phyloP scores from a whole-genome alignment of 2,113 vertebrate genomes.

The Oxyruncus cristatus region DNA sequence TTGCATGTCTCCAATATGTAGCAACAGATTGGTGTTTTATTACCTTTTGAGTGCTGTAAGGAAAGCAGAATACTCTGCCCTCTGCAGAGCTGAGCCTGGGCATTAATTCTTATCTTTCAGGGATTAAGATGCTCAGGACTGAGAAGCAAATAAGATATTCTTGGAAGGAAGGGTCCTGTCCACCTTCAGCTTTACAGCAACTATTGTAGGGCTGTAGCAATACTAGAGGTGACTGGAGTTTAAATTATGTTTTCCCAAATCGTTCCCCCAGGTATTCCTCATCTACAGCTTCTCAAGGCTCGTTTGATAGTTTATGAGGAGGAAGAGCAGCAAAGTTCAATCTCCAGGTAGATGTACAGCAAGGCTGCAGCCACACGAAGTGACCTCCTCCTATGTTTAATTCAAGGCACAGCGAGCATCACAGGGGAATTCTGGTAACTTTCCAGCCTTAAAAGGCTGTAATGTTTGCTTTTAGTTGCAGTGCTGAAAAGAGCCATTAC shows the following conservation, averaged over 20 bases:
- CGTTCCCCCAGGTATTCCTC: neutral
- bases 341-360: neutral
- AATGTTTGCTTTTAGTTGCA: neutral
- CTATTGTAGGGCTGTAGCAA: neutral
- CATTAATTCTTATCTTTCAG: neutral
- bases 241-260: neutral
- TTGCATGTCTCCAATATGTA: neutral
- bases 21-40: neutral
- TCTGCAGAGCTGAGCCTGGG: neutral
- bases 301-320: neutral
- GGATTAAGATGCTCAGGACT: neutral
- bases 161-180: neutral
- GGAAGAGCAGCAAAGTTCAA: neutral
- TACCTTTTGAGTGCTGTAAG: neutral
- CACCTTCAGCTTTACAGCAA: neutral
- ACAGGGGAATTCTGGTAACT: neutral
- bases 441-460: neutral
- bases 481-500: neutral
- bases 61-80: neutral
- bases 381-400: neutral
- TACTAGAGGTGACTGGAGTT: neutral
- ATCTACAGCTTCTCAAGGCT: neutral
- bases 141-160: neutral
- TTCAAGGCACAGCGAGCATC: neutral
- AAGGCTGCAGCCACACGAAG: rapidly evolving